Base-by-base conservation (phyloP, 2,888 invertebrate species). In the Chrysolina americana region DNA sequence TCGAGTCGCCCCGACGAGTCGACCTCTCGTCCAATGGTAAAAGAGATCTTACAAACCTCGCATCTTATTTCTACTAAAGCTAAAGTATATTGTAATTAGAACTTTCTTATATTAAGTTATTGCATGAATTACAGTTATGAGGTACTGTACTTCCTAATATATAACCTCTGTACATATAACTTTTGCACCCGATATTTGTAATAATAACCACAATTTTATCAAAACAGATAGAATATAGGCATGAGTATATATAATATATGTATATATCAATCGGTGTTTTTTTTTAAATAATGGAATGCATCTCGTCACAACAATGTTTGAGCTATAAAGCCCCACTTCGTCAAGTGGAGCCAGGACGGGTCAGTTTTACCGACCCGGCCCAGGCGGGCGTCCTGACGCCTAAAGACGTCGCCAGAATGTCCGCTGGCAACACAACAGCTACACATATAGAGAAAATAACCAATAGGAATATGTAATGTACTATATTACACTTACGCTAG, bases 111-210 rank as follows among this genome's bases (percentile, higher is more conserved):
- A 88, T 86, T 89, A 88, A 88, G 87, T 89, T 89, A 89, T 89
- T 89, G 89, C 89, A 89, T 89, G 88, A 88, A 88, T 89, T 89
- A 89, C 88, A 89, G 88, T 89, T 88, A 87, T 88, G 89, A 89
- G 89, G 88, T 89, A 88, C 89, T 89, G 89, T 86, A 88, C 86
- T 87, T 87, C 88, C 88, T 88, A 88, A 87, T 88, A 86, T 87
- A 88, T 88, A 89, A 89, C 89, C 88, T 89, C 89, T 88, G 88
- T 88, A 88, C 88, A 88, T 87, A 86, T 87, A 88, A 87, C 86
- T 87, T 87, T 87, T 87, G 87, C 87, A 87, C 87, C 87, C 86
- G 86, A 83, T 87, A 87, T 83, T 85, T 84, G 84, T 85, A 85
- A 86, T 86, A 86, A 86, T 87, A 86, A 86, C 84, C 85, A 84